Percentiles rank a stretch among this genome's conserved stretches.
phyloP scores from a whole-genome alignment of 1,140 invertebrate genomes.

The Drusus annulatus region DNA sequence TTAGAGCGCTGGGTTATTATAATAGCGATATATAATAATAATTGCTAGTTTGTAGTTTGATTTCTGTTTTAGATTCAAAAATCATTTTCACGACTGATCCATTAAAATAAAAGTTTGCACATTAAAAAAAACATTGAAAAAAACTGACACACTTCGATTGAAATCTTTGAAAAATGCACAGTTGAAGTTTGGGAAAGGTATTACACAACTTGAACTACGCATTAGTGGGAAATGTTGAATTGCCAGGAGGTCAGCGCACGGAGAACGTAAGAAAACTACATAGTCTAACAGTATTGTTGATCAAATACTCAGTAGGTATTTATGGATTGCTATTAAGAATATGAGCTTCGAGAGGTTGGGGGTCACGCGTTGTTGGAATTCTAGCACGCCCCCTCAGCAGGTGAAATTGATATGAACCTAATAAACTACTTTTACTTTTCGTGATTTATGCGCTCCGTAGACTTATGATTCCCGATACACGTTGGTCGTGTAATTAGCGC shows the following conservation, averaged over 20 bases:
- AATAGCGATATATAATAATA: not conserved
- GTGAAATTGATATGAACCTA: conserved; percentile 36
- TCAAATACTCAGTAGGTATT: conserved; percentile 12
- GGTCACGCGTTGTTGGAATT: conserved; percentile 24
- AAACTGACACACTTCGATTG: not conserved
- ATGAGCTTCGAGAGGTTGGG: conserved; percentile 6
- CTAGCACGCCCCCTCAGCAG: conserved; percentile 22
- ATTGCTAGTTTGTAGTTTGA: no score
- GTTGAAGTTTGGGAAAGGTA: not conserved
- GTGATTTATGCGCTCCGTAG: conserved; percentile 29
- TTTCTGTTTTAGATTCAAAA: not conserved
- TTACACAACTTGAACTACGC: not conserved
- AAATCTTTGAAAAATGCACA: conserved; percentile 14
- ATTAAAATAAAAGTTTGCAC: conserved; percentile 4
- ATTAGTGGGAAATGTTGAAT: not conserved
- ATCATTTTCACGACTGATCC: conserved; percentile 11
- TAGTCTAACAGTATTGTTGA: conserved; percentile 25
- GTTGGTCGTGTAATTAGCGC: conserved; percentile 16
- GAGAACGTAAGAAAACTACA: not conserved
- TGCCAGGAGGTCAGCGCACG: not conserved
- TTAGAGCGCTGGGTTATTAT: not conserved
- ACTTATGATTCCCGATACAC: not conserved
- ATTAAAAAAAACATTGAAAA: not conserved
- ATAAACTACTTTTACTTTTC: conserved; percentile 33
- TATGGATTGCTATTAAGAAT: conserved; percentile 17